Base-by-base conservation (phyloP, 2,888 invertebrate genomes). In the Ennomos quercinarius region DNA sequence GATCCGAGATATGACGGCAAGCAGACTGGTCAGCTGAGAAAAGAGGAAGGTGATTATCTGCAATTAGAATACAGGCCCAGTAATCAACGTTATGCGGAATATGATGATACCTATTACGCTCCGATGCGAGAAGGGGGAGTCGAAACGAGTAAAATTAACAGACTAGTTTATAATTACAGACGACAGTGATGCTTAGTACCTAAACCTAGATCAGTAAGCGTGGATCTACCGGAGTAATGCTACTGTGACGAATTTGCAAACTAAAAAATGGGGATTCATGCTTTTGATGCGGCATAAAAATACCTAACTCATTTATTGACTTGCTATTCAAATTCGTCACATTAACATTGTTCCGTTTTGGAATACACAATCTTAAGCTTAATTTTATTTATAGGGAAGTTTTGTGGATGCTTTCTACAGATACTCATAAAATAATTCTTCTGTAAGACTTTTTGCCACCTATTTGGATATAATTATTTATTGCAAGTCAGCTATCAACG, bases 81-180 rank as follows among this genome's bases (percentile, higher is more conserved):
- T 52, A 85, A 81, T 60, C 89, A 89, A 61, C 82, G 92, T 60
- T 93, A 92, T 59, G 70, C 71, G 0, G 86, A 84, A 61, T 93
- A 92, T 64, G 91, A 91, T 51, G 87, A 90, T 66, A 86, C 87
- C 0, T 91, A 90, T 64, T 92, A 93, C 66, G 75, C 72, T 17
- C 84, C 84, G 38, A 68, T 70, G 4, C 81, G 81, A 70, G 83
- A 83, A 62, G 82, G 84, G 36, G 84, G 80, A 9, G 83, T 87
- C 54, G 84, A 93, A 73, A 74, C 89, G 41, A 93, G 93, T 71
- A 89, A 91, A 77, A 92, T 93, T 48, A 93, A 93, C 80, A 86
- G 85, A 76, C 78, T 93, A 70, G 93, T 93, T 63, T 93, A 93
- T 73, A 93, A 93, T 70, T 93, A 92, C 64, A 87, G 86, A 67